Base-by-base conservation (phyloP, 2,113 vertebrate genomes). In the Notothenia coriiceps region DNA sequence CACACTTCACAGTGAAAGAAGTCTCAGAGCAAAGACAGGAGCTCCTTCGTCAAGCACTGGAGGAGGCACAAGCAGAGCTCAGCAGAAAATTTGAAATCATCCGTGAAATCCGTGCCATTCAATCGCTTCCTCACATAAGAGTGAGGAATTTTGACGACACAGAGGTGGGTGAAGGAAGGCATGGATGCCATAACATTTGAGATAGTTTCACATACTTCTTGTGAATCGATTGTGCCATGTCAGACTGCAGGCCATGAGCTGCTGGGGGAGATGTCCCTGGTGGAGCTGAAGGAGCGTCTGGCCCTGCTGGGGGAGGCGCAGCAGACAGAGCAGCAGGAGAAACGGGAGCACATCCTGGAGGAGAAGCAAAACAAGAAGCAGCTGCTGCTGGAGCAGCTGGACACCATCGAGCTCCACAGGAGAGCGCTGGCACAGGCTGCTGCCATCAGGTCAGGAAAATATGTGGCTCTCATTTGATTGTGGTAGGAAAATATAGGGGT, bases 201-300 rank as follows among this genome's bases (percentile, higher is more conserved):
- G 18, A 33, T 3, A 14, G 5, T 1, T 4, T 56, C 18, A 51
- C 15, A 3, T 66, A 1, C 22, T 22, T n/a, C 35, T 33, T 44
- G 6, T 44, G 64, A 22, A 52, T 11, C 44, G 55, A 20, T 61
- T 46, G 43, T 55, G 64, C 18, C 17, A 2, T 63, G 35, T 83
- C 65, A 99, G 98, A 95, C 89, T 56, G 95, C 94, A 6, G 96
- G 97, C 33, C 93, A 98, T 0, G 86, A 96, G 46, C 93, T 99
- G 71, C 91, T 96, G 80, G 95, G 94, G 46, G 98, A 99, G 94
- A 99, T 99, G 98, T 98, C 98, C 43, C 25, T 97, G 57, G 93
- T 92, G 13, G 98, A 99, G 94, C 92, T 98, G 46, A 96, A 88
- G 2, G 96, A 97, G 86, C 95, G 97, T 12, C 93, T 99, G 13